Evolutionary conservation across 1,140 invertebrate genomes (phyloP).

Genomic region (Cydia pomonella): DNA sequence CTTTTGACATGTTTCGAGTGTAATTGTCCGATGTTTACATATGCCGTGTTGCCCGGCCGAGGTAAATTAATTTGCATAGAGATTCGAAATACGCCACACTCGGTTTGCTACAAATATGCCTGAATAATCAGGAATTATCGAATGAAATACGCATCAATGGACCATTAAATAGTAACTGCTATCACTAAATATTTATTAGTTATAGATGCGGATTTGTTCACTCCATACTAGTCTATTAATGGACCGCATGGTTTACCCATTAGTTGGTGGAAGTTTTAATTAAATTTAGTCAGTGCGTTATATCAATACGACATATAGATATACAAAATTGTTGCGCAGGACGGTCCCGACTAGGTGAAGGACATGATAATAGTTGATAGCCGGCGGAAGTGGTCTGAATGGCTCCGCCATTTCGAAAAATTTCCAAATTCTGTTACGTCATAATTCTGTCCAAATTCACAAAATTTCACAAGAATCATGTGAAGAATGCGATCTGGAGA

Average conservation of each 20-base stretch:
- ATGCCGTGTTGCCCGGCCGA: neutral
- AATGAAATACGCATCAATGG: constrained; percentile 11
- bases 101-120: constrained; percentile 7
- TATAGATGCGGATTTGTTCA: neutral
- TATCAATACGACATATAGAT: too few species aligned
- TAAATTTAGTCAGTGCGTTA: too few species aligned
- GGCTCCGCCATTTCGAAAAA: too few species aligned
- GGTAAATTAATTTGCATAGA: constrained; percentile 19
- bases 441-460: too few species aligned
- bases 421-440: too few species aligned
- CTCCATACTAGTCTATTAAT: neutral
- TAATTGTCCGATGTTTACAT: neutral
- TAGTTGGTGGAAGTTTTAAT: neutral
- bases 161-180: neutral
- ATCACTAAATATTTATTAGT: constrained; percentile 4
- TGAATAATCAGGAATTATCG: neutral
- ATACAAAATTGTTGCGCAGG: too few species aligned
- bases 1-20: constrained; percentile 11
- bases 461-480: too few species aligned
- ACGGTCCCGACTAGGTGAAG: too few species aligned
- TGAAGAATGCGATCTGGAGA: too few species aligned
- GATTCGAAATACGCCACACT: neutral
- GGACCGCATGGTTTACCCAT: neutral
- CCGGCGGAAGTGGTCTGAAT: too few species aligned
- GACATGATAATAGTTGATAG: too few species aligned